phyloP scores from a whole-genome alignment of 2,113 vertebrate genomes.

The Platichthys flesus region DNA sequence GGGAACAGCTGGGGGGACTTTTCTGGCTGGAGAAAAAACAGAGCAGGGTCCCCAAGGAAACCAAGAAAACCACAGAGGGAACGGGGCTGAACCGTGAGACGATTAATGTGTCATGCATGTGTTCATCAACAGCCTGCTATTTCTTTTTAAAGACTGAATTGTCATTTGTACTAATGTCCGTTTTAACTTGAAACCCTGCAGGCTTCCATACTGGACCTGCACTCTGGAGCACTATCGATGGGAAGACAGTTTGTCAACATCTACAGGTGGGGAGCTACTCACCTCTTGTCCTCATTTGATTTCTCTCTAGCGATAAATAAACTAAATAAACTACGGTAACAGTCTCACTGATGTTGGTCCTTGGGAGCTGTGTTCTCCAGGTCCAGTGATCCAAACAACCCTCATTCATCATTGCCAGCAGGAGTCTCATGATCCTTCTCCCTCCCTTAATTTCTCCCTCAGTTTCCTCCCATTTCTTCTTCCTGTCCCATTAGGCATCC shows the following conservation, averaged over 20 bases:
- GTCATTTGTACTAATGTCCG: slow-evolving; percentile 1
- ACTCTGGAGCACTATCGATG: slow-evolving; percentile 94
- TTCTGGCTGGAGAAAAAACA: slow-evolving; percentile 24
- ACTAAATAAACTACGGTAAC: background rate
- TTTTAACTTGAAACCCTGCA: slow-evolving; percentile 68
- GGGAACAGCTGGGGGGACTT: slow-evolving; percentile 12
- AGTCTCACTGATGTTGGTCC: slow-evolving; percentile 16
- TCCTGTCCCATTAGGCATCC: background rate
- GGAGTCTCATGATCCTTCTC: background rate
- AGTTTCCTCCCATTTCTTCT: background rate
- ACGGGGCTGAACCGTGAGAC: background rate
- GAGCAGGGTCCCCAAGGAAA: slow-evolving; percentile 19
- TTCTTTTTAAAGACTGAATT: slow-evolving; percentile 5
- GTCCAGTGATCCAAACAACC: slow-evolving; percentile 13
- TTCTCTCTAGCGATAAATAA: background rate
- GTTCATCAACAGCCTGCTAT: background rate
- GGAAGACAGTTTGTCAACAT: slow-evolving; percentile 97
- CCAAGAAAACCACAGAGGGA: background rate
- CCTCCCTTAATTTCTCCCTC: background rate
- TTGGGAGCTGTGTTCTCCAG: slow-evolving; percentile 20
- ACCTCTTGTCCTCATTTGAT: background rate
- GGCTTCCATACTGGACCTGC: slow-evolving; percentile 96
- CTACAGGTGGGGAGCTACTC: slow-evolving; percentile 87
- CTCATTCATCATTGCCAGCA: slow-evolving; percentile 40
- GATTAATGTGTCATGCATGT: slow-evolving; percentile 1